phyloP scores from a whole-genome alignment of 1,140 invertebrate genomes.

The Portunus trituberculatus region DNA sequence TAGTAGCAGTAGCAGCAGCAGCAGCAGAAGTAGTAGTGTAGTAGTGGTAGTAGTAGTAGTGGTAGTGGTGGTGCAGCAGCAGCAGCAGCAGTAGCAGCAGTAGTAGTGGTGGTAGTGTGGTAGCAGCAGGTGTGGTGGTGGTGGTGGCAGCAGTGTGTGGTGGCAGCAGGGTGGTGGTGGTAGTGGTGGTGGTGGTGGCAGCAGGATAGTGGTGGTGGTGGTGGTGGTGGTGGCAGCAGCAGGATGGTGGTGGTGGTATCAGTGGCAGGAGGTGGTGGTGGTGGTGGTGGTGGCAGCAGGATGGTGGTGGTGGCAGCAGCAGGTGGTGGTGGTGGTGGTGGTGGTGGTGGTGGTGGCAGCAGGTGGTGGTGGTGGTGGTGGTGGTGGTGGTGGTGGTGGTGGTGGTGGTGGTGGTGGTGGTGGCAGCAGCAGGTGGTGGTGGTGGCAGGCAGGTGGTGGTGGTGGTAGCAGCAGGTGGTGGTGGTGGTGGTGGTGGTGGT shows the following conservation, averaged over 20 bases:
- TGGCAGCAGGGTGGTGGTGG: background rate
- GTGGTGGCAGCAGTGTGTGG: background rate
- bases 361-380: background rate
- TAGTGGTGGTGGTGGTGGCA: background rate
- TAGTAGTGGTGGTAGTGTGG: background rate
- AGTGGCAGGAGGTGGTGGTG: background rate
- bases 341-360: background rate
- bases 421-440: background rate
- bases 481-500: no score
- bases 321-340: background rate
- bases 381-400: background rate
- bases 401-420: background rate
- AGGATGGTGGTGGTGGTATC: background rate
- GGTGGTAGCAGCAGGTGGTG: no score
- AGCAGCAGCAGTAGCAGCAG: background rate
- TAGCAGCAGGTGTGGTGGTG: background rate
- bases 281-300: background rate
- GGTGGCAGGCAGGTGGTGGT: no score
- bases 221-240: background rate
- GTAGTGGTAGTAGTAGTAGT: no score
- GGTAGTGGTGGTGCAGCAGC: background rate
- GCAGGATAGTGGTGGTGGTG: background rate
- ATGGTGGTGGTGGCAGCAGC: no score
- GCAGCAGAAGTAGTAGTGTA: no score
- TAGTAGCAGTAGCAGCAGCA: no score